A percentile compares a stretch with the other conserved stretches of the same genome.
Conservation (phyloP, 1,140 invertebrate species). For the Trachymyrmex septentrionalis region DNA sequence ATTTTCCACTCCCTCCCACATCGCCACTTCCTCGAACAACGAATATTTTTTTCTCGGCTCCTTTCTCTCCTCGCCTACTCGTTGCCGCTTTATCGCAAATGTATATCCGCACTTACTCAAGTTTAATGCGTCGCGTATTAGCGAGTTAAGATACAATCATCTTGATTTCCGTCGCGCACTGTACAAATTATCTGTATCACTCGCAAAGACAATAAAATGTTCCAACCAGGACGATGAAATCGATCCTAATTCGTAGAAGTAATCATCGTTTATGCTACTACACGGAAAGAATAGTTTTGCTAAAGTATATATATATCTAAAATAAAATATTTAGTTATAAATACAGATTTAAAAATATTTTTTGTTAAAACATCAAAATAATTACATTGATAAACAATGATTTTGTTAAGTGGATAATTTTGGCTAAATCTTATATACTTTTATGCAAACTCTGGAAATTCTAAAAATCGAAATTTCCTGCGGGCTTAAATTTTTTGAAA, state of each 20-base stretch:
- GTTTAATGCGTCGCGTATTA: not conserved
- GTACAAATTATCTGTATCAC: not conserved
- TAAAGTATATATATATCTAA: too few species aligned
- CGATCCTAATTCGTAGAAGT: not conserved
- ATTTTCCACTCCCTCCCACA: not conserved
- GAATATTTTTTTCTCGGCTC: not conserved
- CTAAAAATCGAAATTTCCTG: too few species aligned
- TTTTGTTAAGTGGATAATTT: too few species aligned
- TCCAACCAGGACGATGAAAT: not conserved
- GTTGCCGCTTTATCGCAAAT: slow-evolving; percentile 13
- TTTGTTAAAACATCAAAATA: too few species aligned
- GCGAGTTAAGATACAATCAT: slow-evolving; percentile 6
- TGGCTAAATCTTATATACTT: too few species aligned
- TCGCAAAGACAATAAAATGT: not conserved
- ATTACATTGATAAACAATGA: too few species aligned
- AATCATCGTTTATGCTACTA: not conserved
- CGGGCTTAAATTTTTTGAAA: too few species aligned
- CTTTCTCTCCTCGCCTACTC: too few species aligned
- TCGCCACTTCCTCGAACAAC: not conserved
- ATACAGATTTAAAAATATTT: too few species aligned
- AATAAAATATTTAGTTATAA: too few species aligned
- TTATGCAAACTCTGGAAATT: too few species aligned
- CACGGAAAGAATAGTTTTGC: not conserved
- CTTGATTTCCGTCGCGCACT: not conserved
- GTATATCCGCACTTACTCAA: slow-evolving; percentile 6